Conservation (phyloP, 1,140 invertebrate species). For the Catajapyx aquilonaris region DNA sequence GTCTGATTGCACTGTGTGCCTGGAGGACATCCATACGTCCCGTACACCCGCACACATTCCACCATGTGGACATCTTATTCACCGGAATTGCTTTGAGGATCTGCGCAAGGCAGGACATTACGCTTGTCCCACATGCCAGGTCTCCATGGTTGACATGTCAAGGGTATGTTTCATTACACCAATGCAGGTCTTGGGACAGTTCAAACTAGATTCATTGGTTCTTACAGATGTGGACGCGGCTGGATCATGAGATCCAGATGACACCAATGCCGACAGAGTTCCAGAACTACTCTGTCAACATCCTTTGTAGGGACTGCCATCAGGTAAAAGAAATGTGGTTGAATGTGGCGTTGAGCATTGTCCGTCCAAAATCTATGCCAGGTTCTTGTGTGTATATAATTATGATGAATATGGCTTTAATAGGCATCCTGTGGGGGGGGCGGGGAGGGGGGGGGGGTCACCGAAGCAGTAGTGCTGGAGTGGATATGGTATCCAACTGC, state of each 20-base stretch:
- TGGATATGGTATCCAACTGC: too few relatives aligned
- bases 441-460: background rate
- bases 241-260: slow-evolving; percentile 53
- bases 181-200: too few relatives aligned
- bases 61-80: slow-evolving; percentile 61
- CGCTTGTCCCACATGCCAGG: slow-evolving; percentile 64
- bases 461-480: too few relatives aligned
- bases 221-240: slow-evolving; percentile 45
- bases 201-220: too few relatives aligned
- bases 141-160: slow-evolving; percentile 64
- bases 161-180: slow-evolving; percentile 21
- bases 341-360: background rate
- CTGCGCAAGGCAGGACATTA: too few relatives aligned
- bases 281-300: slow-evolving; percentile 47
- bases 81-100: too few relatives aligned
- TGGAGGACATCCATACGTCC: too few relatives aligned
- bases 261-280: slow-evolving; percentile 67
- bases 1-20: slow-evolving; percentile 70
- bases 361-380: background rate
- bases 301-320: slow-evolving; percentile 74
- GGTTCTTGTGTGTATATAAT: too few relatives aligned
- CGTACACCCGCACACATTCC: slow-evolving; percentile 67
- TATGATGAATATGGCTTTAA: too few relatives aligned
- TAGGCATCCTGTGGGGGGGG: background rate
- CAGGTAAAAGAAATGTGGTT: slow-evolving; percentile 29